Percentiles rank a stretch among this genome's conserved stretches.
Evolutionary conservation across 2,113 vertebrate genomes (phyloP).

Genomic region (human (Homo sapiens)): GRCh38 chr14:71750501-71751000

Average conservation of each 20-base stretch:
- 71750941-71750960: background rate
- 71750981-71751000: background rate
- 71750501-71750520: background rate
- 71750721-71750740: background rate
- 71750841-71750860: background rate
- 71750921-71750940: background rate
- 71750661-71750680: background rate
- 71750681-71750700: background rate
- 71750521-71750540: fast-evolving
- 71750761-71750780: fast-evolving
- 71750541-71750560: fast-evolving
- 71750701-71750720: fast-evolving
- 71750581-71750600: background rate
- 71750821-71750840: background rate
- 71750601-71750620: background rate
- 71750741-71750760: background rate
- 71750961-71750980: no score
- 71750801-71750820: background rate
- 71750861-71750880: fast-evolving
- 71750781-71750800: background rate
- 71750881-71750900: background rate
- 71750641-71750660: background rate
- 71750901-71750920: background rate
- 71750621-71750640: background rate
- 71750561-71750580: fast-evolving